phyloP scores from a whole-genome alignment of 92 coral and sea anemone species.

The Anthopleura xanthogrammica region DNA sequence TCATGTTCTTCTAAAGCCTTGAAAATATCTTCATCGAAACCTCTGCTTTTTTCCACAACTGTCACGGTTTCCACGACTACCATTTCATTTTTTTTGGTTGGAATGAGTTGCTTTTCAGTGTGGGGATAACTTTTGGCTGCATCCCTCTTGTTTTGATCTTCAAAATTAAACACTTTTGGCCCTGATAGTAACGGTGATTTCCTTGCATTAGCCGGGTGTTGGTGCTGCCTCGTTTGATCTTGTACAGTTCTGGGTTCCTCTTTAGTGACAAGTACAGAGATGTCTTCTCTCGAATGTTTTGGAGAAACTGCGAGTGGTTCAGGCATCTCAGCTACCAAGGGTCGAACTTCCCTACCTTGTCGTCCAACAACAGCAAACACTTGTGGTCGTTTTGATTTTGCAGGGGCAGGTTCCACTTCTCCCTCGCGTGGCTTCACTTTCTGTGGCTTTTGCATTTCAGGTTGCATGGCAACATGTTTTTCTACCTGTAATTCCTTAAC shows the following conservation, averaged over 20 bases:
- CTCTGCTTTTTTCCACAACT: constrained; percentile 23
- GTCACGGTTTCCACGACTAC: constrained; percentile 32
- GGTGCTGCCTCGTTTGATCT: neutral
- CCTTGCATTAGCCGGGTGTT: neutral
- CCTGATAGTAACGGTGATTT: constrained; percentile 15
- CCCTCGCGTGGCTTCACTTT: neutral
- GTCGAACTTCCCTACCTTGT: constrained; percentile 27
- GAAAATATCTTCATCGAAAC: constrained; percentile 28
- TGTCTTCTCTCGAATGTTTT: neutral
- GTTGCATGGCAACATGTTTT: constrained; percentile 4
- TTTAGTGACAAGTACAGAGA: neutral
- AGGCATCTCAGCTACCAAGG: constrained; percentile 18
- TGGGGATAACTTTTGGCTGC: neutral
- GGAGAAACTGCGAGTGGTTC: constrained; percentile 6
- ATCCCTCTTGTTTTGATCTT: constrained; percentile 5
- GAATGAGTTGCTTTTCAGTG: neutral
- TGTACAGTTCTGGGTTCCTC: constrained; percentile 2
- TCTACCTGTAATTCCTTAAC: constrained; percentile 1
- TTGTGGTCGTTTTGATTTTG: constrained; percentile 23
- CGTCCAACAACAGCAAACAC: constrained; percentile 47
- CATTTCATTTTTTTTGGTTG: constrained; percentile 3
- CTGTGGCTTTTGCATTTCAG: neutral
- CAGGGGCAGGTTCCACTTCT: neutral
- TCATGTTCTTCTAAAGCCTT: constrained; percentile 15
- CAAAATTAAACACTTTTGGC: constrained; percentile 36